Conservation (phyloP, 2,113 vertebrate genomes). For the Oostethus manadensis region DNA sequence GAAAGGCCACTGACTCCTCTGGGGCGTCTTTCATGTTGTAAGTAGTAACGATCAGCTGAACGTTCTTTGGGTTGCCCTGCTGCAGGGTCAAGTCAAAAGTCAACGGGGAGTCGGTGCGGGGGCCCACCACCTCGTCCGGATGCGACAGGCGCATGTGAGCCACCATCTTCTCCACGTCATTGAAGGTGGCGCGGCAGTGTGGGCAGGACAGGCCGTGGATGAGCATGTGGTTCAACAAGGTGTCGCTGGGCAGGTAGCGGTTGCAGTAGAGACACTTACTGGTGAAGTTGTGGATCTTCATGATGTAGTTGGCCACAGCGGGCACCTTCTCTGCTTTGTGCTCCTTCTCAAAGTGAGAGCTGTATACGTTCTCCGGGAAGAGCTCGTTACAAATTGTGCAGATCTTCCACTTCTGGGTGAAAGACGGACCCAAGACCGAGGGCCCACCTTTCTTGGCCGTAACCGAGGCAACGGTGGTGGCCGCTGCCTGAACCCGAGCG, state of each 20-base stretch:
- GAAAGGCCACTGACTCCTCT: slow-evolving; percentile 92
- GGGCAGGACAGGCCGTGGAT: slow-evolving; percentile 96
- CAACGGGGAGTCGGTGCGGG: slow-evolving; percentile 91
- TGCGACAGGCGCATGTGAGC: slow-evolving; percentile 93
- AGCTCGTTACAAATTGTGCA: slow-evolving; percentile 99
- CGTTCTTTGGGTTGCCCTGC: slow-evolving; percentile 95
- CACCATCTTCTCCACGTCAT: slow-evolving; percentile 98
- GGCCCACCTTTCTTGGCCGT: slow-evolving; percentile 66
- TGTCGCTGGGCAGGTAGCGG: slow-evolving; percentile 95
- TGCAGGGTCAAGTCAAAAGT: slow-evolving; percentile 96
- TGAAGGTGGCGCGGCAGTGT: slow-evolving; percentile 93
- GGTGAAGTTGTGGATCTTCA: slow-evolving; percentile 99
- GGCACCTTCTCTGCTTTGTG: slow-evolving; percentile 98
- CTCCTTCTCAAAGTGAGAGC: slow-evolving; percentile 95
- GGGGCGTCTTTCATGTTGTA: slow-evolving; percentile 95
- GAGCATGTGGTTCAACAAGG: slow-evolving; percentile 94
- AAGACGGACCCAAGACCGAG: slow-evolving; percentile 80
- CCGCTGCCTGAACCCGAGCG: slow-evolving; percentile 79
- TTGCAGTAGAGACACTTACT: slow-evolving; percentile 99
- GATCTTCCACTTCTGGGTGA: slow-evolving; percentile 98
- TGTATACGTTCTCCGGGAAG: slow-evolving; percentile 96
- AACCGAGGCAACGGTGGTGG: slow-evolving; percentile 71
- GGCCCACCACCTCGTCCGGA: slow-evolving; percentile 86
- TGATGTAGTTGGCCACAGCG: slow-evolving; percentile 96
- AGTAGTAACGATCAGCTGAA: slow-evolving; percentile 94